These are phyloP conservation scores for Pedionomus torquatus DNA, from an alignment of 2,113 vertebrate genomes.

Conservation along the genomic window DNA sequence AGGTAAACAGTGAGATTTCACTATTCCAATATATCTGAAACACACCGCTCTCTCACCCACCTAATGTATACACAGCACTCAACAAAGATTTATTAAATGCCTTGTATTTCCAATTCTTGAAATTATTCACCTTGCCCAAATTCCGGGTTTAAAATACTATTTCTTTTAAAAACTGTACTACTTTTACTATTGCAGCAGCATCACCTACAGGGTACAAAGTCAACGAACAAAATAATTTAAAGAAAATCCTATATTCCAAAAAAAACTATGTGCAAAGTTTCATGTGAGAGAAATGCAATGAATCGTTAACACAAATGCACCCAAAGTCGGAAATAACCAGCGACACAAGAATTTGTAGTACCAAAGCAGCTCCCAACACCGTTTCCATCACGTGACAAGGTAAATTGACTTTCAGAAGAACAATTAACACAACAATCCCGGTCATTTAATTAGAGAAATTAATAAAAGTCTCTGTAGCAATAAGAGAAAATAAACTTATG, in stretches of 20 bases:
- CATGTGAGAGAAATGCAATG: neutral
- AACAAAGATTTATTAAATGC: neutral
- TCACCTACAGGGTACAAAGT: neutral
- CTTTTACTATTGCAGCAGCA: neutral
- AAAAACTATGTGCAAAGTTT: neutral
- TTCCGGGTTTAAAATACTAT: neutral
- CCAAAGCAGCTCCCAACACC: neutral
- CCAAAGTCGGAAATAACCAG: neutral
- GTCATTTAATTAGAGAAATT: neutral
- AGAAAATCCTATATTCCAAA: neutral
- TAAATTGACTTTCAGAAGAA: neutral
- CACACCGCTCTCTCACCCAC: neutral
- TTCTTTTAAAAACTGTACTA: neutral
- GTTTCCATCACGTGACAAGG: neutral
- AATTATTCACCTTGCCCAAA: neutral
- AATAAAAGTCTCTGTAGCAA: neutral
- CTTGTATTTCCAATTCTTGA: neutral
- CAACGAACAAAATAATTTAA: neutral
- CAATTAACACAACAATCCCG: neutral
- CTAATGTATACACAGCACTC: neutral
- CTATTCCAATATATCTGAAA: neutral
- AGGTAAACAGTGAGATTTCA: neutral
- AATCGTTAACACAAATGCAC: constrained; percentile 17
- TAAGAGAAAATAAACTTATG: neutral
- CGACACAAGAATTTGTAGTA: neutral